These are phyloP conservation scores for Trichoplusia ni DNA, from an alignment of 1,140 invertebrate genomes.

Conservation along the genomic window DNA sequence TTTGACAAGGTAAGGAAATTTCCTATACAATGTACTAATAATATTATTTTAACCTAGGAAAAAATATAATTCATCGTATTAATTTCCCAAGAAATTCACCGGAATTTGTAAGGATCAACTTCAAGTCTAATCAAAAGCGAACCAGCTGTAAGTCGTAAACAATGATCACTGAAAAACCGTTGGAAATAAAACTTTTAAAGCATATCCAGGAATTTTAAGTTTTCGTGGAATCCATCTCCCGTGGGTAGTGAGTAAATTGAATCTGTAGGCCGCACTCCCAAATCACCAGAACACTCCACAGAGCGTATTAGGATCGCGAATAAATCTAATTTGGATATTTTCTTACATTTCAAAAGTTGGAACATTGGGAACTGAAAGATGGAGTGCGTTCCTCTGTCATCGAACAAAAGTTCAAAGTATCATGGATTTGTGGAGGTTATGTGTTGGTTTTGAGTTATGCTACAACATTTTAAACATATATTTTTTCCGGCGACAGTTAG, in stretches of 20 bases:
- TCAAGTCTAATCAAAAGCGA: not conserved
- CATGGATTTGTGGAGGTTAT: not conserved
- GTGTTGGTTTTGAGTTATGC: not conserved
- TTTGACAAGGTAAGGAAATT: constrained; percentile 1
- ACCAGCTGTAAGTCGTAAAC: no score
- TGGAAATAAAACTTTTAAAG: not conserved
- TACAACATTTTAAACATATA: not conserved
- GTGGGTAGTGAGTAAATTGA: constrained; percentile 66
- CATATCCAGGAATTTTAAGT: constrained; percentile 32
- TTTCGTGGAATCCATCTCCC: constrained; percentile 54
- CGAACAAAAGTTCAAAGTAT: constrained; percentile 3
- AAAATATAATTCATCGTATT: no score
- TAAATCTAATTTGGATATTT: constrained; percentile 74
- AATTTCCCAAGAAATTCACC: no score
- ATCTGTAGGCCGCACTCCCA: constrained; percentile 71
- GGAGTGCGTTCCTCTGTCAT: constrained; percentile 4
- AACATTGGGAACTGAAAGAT: not conserved
- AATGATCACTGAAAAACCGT: no score
- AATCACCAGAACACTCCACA: constrained; percentile 73
- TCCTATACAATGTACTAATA: not conserved
- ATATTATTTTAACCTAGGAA: constrained; percentile 15
- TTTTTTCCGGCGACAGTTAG: no score
- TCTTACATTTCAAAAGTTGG: constrained; percentile 59
- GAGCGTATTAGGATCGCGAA: constrained; percentile 62
- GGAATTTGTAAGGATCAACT: not conserved